Base-by-base conservation (phyloP, 2,888 invertebrate genomes). In the Tanytarsus gracilentus region DNA sequence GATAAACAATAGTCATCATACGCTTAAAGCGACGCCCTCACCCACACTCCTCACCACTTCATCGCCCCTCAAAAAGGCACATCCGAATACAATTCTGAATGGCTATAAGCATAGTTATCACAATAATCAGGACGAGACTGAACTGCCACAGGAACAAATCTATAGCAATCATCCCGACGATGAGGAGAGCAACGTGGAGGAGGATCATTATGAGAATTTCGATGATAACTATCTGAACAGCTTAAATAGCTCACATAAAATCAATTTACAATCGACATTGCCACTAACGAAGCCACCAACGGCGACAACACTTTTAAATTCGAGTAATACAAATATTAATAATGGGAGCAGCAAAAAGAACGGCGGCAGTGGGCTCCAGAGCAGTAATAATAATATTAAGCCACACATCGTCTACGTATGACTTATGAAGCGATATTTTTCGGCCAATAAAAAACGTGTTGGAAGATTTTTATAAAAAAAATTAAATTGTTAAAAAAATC, bases 391-490 rank as follows among this genome's bases (percentile, higher is more conserved):
- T 27, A 50, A 50, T 27, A 26, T 33, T 62, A 73, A 74, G 66
- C 76, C 76, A 61, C 76, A 76, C 65, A 75, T 76, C 64, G 76
- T 76, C 67, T 76, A 76, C 66, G 79, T 79, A 71, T 79, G 78
- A 76, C 73, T 73, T n/a, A n/a, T n/a, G n/a, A n/a, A n/a, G n/a
- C n/a, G n/a, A n/a, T n/a, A n/a, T n/a, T n/a, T n/a, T n/a, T n/a
- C n/a, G n/a, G n/a, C n/a, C n/a, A n/a, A n/a, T n/a, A n/a, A n/a
- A n/a, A n/a, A n/a, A n/a, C n/a, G n/a, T n/a, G n/a, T n/a, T n/a
- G n/a, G n/a, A n/a, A n/a, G n/a, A n/a, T n/a, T n/a, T n/a, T n/a
- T n/a, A n/a, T n/a, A n/a, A n/a, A n/a, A n/a, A n/a, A n/a, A n/a
- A n/a, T n/a, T n/a, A n/a, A n/a, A n/a, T n/a, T n/a, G n/a, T n/a